A percentile compares a stretch with the other conserved stretches of the same genome.
phyloP scores from a whole-genome alignment of 64 coral and sea anemone genomes.

The Dendrophyllia cribrosa region DNA sequence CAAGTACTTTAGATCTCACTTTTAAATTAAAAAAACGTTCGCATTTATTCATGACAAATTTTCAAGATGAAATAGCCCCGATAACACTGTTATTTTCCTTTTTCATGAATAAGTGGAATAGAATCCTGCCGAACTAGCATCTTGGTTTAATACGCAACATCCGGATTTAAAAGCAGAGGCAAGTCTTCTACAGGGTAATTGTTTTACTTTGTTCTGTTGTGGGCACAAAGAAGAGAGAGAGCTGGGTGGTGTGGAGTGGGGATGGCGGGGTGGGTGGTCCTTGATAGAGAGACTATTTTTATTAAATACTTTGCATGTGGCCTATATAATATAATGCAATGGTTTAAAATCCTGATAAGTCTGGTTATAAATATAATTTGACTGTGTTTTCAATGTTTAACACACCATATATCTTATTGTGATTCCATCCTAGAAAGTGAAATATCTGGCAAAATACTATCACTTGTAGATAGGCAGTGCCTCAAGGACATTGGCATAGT shows the following conservation, averaged over 20 bases:
- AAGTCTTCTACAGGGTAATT: neutral
- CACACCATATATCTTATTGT: too few species aligned
- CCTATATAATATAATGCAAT: neutral
- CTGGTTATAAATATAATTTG: neutral
- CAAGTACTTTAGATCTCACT: too few species aligned
- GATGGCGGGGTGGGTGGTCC: neutral
- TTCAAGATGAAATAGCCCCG: too few species aligned
- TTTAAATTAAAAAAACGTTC: too few species aligned
- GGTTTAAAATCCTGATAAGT: neutral
- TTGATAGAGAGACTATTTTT: neutral
- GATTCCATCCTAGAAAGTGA: neutral
- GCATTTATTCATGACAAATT: too few species aligned
- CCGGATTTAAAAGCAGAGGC: neutral
- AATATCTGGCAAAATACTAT: neutral
- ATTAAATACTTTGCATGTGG: neutral
- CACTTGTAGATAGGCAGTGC: constrained; percentile 3
- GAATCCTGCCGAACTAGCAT: neutral
- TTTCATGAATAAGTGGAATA: neutral
- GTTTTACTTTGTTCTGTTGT: neutral
- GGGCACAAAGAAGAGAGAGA: neutral
- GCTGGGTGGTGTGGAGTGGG: neutral
- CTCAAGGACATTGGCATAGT: too few species aligned
- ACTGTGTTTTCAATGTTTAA: too few species aligned
- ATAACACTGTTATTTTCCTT: too few species aligned
- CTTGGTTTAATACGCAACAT: neutral